A percentile compares a stretch with the other conserved stretches of the same genome.
Evolutionary conservation across 2,113 vertebrate genomes (phyloP).

Genomic region (Protobothrops flavoviridis): DNA sequence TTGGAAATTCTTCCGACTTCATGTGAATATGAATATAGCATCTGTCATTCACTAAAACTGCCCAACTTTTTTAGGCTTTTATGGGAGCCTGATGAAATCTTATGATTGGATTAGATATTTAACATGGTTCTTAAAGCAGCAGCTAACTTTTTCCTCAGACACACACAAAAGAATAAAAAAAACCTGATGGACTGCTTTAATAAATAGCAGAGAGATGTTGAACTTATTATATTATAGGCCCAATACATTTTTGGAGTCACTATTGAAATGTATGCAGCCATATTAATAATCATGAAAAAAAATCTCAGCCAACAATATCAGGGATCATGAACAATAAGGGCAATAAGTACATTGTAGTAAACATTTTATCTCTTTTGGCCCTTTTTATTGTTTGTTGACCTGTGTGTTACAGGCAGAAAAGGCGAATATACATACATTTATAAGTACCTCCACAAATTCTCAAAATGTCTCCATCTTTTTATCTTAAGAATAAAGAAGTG

Average conservation of each 20-base stretch:
- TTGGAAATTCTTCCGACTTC: not conserved
- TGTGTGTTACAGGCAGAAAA: not conserved
- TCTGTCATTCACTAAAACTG: not conserved
- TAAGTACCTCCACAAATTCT: not conserved
- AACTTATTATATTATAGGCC: not conserved
- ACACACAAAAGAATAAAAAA: not conserved
- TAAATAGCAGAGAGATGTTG: not conserved
- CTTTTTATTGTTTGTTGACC: not conserved
- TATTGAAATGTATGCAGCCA: not conserved
- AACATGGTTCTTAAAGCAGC: not conserved
- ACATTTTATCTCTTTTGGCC: not conserved
- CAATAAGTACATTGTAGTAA: not conserved
- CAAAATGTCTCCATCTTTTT: not conserved
- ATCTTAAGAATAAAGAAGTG: not conserved
- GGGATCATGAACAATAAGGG: not conserved
- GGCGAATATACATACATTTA: not conserved
- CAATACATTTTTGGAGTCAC: not conserved
- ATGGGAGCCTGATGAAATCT: not conserved
- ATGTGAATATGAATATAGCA: not conserved
- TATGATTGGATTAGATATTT: not conserved
- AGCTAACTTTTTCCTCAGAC: not conserved
- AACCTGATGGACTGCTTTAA: not conserved
- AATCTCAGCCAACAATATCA: not conserved
- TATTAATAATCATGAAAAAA: not conserved
- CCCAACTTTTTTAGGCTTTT: not conserved